A percentile compares a stretch with the other conserved stretches of the same genome.
Conservation (phyloP, 2,888 invertebrate species). For the Ecliptopera silaceata region DNA sequence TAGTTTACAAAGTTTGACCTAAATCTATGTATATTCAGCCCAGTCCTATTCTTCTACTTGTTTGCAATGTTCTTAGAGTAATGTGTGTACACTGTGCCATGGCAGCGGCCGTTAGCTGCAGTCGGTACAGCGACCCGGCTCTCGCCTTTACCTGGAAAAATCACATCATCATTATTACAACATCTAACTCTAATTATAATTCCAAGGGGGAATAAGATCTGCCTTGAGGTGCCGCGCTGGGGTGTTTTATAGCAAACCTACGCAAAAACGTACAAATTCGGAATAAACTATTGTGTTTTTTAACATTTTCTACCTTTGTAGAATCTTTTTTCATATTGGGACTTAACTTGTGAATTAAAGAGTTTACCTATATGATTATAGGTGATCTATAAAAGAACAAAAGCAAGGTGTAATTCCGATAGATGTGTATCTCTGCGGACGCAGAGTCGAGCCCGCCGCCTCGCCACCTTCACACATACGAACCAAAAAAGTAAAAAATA, state of each 20-base stretch:
- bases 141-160: conserved; percentile 77
- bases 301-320: no score
- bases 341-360: no score
- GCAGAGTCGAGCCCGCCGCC: conserved; percentile 39
- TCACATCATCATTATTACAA: no score
- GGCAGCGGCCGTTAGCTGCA: conserved; percentile 52
- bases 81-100: conserved; percentile 68
- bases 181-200: conserved; percentile 1
- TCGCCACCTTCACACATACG: conserved; percentile 76
- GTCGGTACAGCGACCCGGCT: conserved; percentile 60
- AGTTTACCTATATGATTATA: no score
- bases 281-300: no score
- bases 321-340: no score
- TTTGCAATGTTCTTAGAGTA: conserved; percentile 48
- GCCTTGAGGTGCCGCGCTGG: no score
- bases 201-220: no score
- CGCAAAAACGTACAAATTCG: not conserved
- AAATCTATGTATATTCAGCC: conserved; percentile 50
- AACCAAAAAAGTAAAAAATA: conserved; percentile 72
- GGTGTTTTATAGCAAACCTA: no score
- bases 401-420: conserved; percentile 68
- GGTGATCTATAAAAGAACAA: conserved; percentile 73
- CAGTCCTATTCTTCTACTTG: conserved; percentile 49
- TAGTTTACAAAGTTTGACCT: conserved; percentile 53
- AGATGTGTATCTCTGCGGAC: conserved; percentile 66